Conservation (phyloP, 2,113 vertebrate genomes). For the Toxotes chatareus region DNA sequence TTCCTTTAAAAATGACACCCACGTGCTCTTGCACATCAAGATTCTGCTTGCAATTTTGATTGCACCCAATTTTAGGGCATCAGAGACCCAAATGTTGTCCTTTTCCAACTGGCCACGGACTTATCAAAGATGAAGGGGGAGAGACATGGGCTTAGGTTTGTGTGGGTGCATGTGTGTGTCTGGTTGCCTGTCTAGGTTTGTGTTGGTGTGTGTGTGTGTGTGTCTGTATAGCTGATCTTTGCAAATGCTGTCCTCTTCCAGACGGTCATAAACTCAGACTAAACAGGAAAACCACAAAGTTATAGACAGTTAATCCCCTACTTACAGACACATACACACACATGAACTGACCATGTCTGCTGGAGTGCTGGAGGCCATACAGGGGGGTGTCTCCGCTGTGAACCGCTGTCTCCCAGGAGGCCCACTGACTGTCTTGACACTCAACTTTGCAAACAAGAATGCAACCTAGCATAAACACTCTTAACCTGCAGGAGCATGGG, state of each 20-base stretch:
- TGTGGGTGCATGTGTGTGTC: not conserved
- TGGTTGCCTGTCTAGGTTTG: conserved; percentile 15
- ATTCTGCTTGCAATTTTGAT: conserved; percentile 9
- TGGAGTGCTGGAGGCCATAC: conserved; percentile 44
- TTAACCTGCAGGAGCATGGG: not conserved
- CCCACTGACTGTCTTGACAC: conserved; percentile 3
- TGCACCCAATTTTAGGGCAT: conserved; percentile 10
- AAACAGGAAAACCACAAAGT: conserved; percentile 80
- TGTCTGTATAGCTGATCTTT: conserved; percentile 36
- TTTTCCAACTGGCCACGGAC: conserved; percentile 44
- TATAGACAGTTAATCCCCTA: conserved; percentile 69
- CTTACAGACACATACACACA: conserved; percentile 42
- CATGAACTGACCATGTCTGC: conserved; percentile 36
- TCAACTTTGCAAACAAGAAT: conserved; percentile 42
- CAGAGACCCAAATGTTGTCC: conserved; percentile 22
- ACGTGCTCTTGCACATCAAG: not conserved
- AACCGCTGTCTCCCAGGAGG: conserved; percentile 31
- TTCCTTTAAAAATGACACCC: not conserved
- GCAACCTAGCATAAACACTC: not conserved
- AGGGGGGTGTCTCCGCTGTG: conserved; percentile 1
- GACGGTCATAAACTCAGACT: conserved; percentile 78
- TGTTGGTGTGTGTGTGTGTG: conserved; percentile 11
- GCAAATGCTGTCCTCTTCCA: conserved; percentile 64
- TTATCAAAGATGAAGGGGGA: conserved; percentile 6
- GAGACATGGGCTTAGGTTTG: not conserved